Evolutionary conservation across 2,888 invertebrate species (phyloP).

Genomic region (Drosophila emarginata): DNA sequence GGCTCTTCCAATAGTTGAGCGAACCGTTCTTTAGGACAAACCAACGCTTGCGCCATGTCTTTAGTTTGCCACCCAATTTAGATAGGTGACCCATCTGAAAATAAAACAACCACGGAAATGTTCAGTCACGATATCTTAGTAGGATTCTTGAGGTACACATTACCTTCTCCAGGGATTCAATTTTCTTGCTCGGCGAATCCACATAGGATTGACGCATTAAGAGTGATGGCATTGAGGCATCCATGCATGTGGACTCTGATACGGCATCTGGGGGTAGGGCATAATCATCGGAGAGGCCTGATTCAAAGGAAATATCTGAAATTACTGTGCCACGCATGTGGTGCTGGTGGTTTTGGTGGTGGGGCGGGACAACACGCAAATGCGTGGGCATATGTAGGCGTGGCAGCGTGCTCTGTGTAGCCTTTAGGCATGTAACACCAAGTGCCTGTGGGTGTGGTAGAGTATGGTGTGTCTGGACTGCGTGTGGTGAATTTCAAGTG

Average conservation of each 20-base stretch:
- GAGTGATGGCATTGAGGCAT: conserved; percentile 88
- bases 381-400: conserved; percentile 67
- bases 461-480: conserved; percentile 46
- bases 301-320: conserved; percentile 94
- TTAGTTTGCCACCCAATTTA: conserved; percentile 95
- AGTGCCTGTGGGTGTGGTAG: conserved; percentile 35
- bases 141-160: background rate
- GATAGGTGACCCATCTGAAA: conserved; percentile 89
- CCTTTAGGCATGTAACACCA: conserved; percentile 14
- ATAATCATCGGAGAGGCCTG: conserved; percentile 97
- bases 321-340: conserved; percentile 83
- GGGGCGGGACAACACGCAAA: conserved; percentile 69
- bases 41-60: conserved; percentile 98
- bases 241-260: conserved; percentile 90
- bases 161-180: conserved; percentile 92
- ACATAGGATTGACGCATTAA: conserved; percentile 85
- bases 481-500: conserved; percentile 29
- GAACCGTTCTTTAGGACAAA: conserved; percentile 97
- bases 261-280: conserved; percentile 97
- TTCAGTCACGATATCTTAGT: background rate
- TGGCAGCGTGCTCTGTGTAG: conserved; percentile 66
- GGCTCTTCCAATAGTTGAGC: conserved; percentile 97
- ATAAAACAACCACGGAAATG: background rate
- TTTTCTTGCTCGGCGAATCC: conserved; percentile 85
- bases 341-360: conserved; percentile 20